Evolutionary conservation across 2,888 invertebrate genomes (phyloP), one percentile per base, ranked within the genome.

Genomic region (Parnassius apollo): DNA sequence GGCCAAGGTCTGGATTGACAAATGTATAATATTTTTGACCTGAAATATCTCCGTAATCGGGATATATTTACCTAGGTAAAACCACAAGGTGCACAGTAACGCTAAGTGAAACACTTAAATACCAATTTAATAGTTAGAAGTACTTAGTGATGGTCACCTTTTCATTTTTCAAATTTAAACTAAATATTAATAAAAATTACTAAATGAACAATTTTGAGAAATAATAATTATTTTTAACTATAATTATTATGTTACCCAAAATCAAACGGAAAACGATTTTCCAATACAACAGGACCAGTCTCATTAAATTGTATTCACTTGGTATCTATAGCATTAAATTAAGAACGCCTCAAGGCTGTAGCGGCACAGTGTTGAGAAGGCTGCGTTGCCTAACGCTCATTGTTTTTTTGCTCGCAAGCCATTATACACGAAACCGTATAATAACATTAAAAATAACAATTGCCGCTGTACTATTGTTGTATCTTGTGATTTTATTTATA

Each of bases 371-470:
- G 67, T 61, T 61, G 57, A 50, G 55, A 51, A 62, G 61, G 66
- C 61, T 69, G 65, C 64, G 62, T 61, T 73, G 78, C 67, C 71
- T 74, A 71, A 67, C 70, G 62, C 57, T 69, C 78, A 82, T 79
- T 82, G 73, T 73, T 68, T 65, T 70, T 71, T 62, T 62, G 54
- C 65, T 67, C 73, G 68, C 66, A 65, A 65, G 59, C 59, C 73
- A 63, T 68, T 69, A 58, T 66, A 72, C 73, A 78, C 77, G 59
- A 68, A 56, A 62, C 49, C 18, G 64, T 22, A 35, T 54, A 60
- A 52, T 11, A 12, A 9, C 11, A 52, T 52, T 22, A 50, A 44
- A 45, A 55, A 45, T 45, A 56, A 45, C 35, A 9, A 25, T 46
- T 44, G 44, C 1, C 10, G 10, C 10, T 44, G 11, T 44, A 44